phyloP scores from a whole-genome alignment of 2,888 invertebrate species.

The Drymonia ruficornis region DNA sequence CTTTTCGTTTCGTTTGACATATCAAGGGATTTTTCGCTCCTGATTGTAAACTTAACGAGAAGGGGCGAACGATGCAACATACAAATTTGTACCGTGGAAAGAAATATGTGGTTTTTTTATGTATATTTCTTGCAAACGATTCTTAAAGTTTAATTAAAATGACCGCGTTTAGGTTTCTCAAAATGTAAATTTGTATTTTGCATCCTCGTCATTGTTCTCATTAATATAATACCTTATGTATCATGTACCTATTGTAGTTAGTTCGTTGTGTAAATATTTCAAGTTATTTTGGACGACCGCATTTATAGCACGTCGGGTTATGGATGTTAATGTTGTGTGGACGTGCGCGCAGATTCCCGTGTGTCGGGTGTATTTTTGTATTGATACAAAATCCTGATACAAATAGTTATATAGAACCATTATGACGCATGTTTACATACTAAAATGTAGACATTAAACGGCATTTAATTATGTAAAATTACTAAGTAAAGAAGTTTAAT shows the following conservation, averaged over 20 bases:
- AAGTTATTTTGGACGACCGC: slow-evolving; percentile 32
- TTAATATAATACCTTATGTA: not conserved
- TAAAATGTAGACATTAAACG: no score
- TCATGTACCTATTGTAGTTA: slow-evolving; percentile 40
- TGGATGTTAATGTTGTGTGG: slow-evolving; percentile 20
- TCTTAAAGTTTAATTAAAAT: no score
- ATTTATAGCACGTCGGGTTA: slow-evolving; percentile 36
- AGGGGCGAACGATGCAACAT: not conserved
- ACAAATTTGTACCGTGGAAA: not conserved
- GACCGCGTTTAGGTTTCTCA: not conserved
- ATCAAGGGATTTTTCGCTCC: slow-evolving; percentile 45
- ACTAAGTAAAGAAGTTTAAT: no score
- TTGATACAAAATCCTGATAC: slow-evolving; percentile 27
- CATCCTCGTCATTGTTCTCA: not conserved
- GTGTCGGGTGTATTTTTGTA: slow-evolving; percentile 9
- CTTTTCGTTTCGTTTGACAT: slow-evolving; percentile 57
- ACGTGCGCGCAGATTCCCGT: slow-evolving; percentile 15
- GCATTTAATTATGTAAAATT: no score
- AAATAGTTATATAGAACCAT: not conserved
- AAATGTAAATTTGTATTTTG: not conserved
- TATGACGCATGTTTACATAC: no score
- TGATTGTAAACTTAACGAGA: slow-evolving; percentile 11
- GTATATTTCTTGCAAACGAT: no score
- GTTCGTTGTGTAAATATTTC: slow-evolving; percentile 39
- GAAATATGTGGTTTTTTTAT: no score